Conservation (phyloP, 2,113 vertebrate genomes). For the Aspiorhynchus laticeps region DNA sequence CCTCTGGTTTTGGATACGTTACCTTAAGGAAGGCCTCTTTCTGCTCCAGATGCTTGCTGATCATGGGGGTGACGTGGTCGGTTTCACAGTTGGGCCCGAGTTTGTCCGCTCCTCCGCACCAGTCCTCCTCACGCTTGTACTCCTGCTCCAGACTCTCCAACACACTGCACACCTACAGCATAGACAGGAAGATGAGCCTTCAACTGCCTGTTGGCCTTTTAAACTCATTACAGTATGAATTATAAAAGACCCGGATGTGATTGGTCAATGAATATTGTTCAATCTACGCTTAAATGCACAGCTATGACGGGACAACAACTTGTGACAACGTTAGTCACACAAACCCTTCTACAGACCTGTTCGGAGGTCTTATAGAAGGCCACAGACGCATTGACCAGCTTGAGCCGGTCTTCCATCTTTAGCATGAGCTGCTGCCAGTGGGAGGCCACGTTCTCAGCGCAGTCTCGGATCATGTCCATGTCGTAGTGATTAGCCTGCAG, state of each 20-base stretch:
- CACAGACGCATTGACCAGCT: slow-evolving; percentile 97
- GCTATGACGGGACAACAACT: not conserved
- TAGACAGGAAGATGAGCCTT: not conserved
- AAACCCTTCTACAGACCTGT: slow-evolving; percentile 77
- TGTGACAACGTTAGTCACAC: not conserved
- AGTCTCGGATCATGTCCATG: slow-evolving; percentile 98
- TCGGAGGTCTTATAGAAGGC: slow-evolving; percentile 99
- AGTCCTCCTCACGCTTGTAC: slow-evolving; percentile 97
- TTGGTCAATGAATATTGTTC: too few species aligned
- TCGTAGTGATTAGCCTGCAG: slow-evolving; percentile 97
- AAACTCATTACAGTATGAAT: not conserved
- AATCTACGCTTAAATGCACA: not conserved
- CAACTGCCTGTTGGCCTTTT: not conserved
- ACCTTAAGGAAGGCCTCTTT: slow-evolving; percentile 99
- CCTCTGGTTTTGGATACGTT: not conserved
- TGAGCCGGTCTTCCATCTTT: slow-evolving; percentile 69
- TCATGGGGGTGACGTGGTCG: slow-evolving; percentile 96
- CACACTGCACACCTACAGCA: slow-evolving; percentile 92
- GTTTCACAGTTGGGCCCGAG: slow-evolving; percentile 97
- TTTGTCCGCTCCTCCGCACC: slow-evolving; percentile 97
- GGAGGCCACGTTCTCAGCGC: slow-evolving; percentile 95
- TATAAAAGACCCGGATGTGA: not conserved
- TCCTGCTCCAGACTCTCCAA: slow-evolving; percentile 97
- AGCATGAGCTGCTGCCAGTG: slow-evolving; percentile 99
- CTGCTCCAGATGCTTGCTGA: slow-evolving; percentile 97